These are phyloP conservation scores for Catostomus latipinnis DNA, from an alignment of 2,797 vertebrate species.

Conservation along the genomic window DNA sequence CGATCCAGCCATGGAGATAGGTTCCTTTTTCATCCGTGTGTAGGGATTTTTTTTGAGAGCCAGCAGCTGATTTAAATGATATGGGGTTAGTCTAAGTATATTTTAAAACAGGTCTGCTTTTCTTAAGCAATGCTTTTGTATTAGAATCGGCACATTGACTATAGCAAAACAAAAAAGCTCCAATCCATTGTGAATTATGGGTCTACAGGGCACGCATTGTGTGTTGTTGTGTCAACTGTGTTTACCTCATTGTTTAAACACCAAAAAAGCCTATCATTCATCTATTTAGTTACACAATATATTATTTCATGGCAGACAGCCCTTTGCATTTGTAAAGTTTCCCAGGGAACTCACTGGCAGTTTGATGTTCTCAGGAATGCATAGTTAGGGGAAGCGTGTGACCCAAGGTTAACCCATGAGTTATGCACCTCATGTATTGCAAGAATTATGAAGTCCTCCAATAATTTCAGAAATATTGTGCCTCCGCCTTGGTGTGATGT, in stretches of 20 bases:
- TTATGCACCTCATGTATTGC: conserved; percentile 25
- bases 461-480: too few species aligned
- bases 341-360: neutral
- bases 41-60: neutral
- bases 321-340: conserved; percentile 14
- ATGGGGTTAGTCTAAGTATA: neutral
- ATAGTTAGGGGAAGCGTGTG: conserved; percentile 41
- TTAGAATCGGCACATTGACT: too few species aligned
- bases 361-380: conserved; percentile 46
- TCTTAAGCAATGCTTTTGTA: neutral
- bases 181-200: too few species aligned
- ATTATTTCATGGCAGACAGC: conserved; percentile 2
- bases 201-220: too few species aligned
- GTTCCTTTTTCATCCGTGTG: neutral
- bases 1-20: conserved; percentile 6
- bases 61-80: neutral
- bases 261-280: neutral
- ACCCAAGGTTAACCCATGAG: conserved; percentile 50
- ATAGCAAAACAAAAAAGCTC: too few species aligned
- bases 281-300: neutral
- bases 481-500: too few species aligned
- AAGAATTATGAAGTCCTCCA: neutral
- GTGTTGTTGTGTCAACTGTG: neutral
- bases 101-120: neutral
- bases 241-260: neutral